Percentiles rank a stretch among this genome's conserved stretches.
Conservation (phyloP, 2,888 invertebrate genomes). For the Hirtodrosophila cameraria region DNA sequence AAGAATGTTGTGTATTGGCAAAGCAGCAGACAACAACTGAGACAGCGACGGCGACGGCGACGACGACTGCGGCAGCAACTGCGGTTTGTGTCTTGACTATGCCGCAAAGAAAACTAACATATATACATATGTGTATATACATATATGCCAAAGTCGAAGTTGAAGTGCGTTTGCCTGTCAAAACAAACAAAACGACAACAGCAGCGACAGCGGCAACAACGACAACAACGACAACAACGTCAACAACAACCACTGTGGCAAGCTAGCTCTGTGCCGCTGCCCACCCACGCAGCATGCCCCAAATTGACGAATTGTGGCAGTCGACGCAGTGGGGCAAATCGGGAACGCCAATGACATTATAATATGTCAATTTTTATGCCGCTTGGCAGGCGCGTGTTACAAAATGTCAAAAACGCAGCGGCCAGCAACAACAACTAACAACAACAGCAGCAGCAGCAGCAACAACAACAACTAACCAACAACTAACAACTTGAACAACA, state of each 20-base stretch:
- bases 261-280: conserved; percentile 24
- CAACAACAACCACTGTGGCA: conserved; percentile 21
- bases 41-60: conserved; percentile 20
- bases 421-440: conserved; percentile 34
- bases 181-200: conserved; percentile 48
- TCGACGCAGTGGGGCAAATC: conserved; percentile 75
- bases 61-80: conserved; percentile 4
- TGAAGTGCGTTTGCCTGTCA: conserved; percentile 59
- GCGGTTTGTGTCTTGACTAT: conserved; percentile 48
- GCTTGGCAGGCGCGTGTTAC: conserved; percentile 77
- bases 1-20: conserved; percentile 67
- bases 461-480: conserved; percentile 14
- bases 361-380: conserved; percentile 80
- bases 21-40: conserved; percentile 30
- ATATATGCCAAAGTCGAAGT: conserved; percentile 27
- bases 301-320: conserved; percentile 60
- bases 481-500: conserved; percentile 48
- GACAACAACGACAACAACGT: conserved; percentile 4
- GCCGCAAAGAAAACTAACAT: background rate
- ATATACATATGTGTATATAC: conserved; percentile 4
- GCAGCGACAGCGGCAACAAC: conserved; percentile 9
- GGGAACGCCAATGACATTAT: conserved; percentile 78
- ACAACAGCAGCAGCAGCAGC: conserved; percentile 18
- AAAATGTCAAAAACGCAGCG: conserved; percentile 76
- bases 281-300: conserved; percentile 52